Conservation (phyloP, 2,797 vertebrate genomes). For the Sorex maritimensis region DNA sequence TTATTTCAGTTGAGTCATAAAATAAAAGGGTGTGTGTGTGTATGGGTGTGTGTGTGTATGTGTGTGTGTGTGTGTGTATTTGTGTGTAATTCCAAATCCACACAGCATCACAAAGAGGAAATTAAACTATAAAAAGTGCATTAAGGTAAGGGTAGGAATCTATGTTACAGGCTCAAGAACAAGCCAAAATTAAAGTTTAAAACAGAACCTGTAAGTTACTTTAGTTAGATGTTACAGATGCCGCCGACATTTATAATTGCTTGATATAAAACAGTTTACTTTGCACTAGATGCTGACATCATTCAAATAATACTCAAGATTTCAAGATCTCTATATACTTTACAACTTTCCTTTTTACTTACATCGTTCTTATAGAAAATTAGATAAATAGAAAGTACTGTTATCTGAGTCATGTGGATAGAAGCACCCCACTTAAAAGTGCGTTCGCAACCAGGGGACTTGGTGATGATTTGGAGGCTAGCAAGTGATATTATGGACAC, state of each 20-base stretch:
- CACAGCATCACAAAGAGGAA: constrained; percentile 90
- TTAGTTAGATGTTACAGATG: constrained; percentile 74
- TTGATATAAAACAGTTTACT: constrained; percentile 76
- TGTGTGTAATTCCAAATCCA: constrained; percentile 60
- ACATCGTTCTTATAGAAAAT: constrained; percentile 47
- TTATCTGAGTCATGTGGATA: not conserved
- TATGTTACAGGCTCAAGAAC: constrained; percentile 86
- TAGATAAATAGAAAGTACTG: constrained; percentile 53
- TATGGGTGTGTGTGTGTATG: no score
- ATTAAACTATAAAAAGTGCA: constrained; percentile 92
- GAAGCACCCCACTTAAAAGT: constrained; percentile 23
- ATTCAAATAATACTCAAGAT: constrained; percentile 53
- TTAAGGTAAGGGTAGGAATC: constrained; percentile 89
- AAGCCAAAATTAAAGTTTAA: constrained; percentile 86
- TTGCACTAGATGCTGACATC: constrained; percentile 66
- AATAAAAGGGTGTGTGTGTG: constrained; percentile 44
- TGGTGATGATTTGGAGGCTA: not conserved
- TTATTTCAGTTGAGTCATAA: constrained; percentile 91
- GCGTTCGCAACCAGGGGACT: not conserved
- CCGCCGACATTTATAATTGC: constrained; percentile 61
- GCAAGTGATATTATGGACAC: not conserved
- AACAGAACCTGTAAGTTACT: constrained; percentile 80
- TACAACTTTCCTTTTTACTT: constrained; percentile 60
- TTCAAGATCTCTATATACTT: constrained; percentile 57
- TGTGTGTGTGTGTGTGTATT: no score